A percentile compares a stretch with the other conserved stretches of the same genome.
Conservation (phyloP, 2,888 invertebrate species). For the Rhimphoctona megacephalus region DNA sequence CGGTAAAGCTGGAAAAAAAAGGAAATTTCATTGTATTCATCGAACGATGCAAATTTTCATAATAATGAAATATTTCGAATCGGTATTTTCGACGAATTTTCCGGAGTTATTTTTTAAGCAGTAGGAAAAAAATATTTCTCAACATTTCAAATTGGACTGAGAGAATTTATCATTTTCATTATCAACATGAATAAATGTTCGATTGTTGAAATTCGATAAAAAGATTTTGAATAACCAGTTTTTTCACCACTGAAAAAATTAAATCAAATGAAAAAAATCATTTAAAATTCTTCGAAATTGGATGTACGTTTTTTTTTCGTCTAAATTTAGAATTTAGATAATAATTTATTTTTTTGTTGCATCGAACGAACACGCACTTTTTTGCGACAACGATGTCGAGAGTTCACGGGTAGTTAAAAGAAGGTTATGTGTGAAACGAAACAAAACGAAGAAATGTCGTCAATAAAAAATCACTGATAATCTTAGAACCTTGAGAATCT, state of each 20-base stretch:
- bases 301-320: background rate
- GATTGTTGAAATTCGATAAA: background rate
- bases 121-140: too few relatives aligned
- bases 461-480: background rate
- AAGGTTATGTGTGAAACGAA: background rate
- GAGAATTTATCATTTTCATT: background rate
- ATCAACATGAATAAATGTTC: background rate
- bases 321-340: background rate
- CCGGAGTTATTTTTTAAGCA: too few relatives aligned
- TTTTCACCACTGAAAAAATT: background rate
- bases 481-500: constrained; percentile 17
- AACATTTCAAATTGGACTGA: background rate
- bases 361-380: background rate
- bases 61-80: too few relatives aligned
- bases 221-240: background rate
- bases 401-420: constrained; percentile 4
- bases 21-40: background rate
- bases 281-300: too few relatives aligned
- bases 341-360: background rate
- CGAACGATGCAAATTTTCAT: background rate
- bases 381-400: background rate
- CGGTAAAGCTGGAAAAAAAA: background rate
- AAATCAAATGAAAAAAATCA: too few relatives aligned
- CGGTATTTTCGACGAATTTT: too few relatives aligned
- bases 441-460: background rate